Percentiles rank a stretch among this genome's conserved stretches.
Conservation (phyloP, 1,140 invertebrate genomes). For the Holcopasites calliopsidis region DNA sequence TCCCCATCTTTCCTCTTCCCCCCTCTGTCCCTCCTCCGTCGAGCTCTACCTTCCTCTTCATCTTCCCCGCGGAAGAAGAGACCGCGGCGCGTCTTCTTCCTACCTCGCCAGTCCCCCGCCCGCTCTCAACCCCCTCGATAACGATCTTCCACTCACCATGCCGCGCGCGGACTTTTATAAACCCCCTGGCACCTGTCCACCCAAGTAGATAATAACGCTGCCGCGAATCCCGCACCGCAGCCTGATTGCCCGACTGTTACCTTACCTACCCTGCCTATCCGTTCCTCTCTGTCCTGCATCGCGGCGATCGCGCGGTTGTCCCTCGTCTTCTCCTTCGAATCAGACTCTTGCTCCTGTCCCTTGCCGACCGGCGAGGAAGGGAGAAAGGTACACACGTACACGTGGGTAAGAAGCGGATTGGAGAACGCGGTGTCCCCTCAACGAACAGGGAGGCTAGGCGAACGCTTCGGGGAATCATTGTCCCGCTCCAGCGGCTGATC, state of each 20-base stretch:
- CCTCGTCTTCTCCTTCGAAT: background rate
- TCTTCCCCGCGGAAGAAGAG: background rate
- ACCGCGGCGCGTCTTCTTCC: background rate
- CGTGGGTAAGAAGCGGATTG: background rate
- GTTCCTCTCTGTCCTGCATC: background rate
- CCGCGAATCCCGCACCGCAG: constrained; percentile 59
- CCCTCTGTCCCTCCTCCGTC: background rate
- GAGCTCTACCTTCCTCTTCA: background rate
- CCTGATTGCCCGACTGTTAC: constrained; percentile 70
- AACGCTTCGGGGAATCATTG: constrained; percentile 50
- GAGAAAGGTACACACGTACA: background rate
- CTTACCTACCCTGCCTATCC: constrained; percentile 55
- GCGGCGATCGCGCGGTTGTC: background rate
- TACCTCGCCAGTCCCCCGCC: constrained; percentile 35
- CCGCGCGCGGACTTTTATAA: constrained; percentile 65
- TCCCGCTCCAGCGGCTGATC: constrained; percentile 18
- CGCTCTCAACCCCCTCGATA: constrained; percentile 68
- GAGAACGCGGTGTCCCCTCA: constrained; percentile 37
- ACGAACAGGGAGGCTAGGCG: constrained; percentile 37
- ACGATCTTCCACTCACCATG: constrained; percentile 64
- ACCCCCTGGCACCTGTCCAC: constrained; percentile 74
- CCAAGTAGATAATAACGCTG: constrained; percentile 72
- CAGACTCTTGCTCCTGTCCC: constrained; percentile 6
- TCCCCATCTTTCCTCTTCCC: background rate
- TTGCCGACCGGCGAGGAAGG: background rate